Evolutionary conservation across 1,140 invertebrate species (phyloP).

Genomic region (Heliconius eleuchia): DNA sequence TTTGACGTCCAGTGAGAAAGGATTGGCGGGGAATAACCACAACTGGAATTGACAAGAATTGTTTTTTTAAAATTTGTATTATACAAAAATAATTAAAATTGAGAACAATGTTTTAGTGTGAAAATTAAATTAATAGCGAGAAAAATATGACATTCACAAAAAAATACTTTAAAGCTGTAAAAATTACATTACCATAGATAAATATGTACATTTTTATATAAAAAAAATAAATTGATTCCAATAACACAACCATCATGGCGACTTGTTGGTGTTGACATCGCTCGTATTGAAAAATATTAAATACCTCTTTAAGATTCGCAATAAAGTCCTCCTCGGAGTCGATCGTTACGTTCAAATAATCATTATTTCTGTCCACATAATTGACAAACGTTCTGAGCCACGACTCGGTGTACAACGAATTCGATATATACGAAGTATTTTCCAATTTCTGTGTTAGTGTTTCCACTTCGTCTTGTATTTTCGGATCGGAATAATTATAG

Average conservation of each 20-base stretch:
- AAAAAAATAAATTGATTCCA: too few species aligned
- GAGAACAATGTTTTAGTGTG: too few species aligned
- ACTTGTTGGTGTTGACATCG: too few species aligned
- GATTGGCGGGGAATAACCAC: slow-evolving; percentile 87
- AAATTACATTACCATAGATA: too few species aligned
- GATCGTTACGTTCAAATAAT: slow-evolving; percentile 88
- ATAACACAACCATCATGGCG: too few species aligned
- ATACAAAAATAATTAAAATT: too few species aligned
- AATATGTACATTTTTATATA: too few species aligned
- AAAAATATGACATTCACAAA: too few species aligned
- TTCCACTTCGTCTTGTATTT: slow-evolving; percentile 90
- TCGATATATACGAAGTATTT: slow-evolving; percentile 89
- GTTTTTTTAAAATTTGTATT: not conserved
- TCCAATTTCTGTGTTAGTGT: slow-evolving; percentile 90
- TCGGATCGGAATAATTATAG: slow-evolving; percentile 92
- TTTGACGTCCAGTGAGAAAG: slow-evolving; percentile 91
- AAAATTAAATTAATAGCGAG: too few species aligned
- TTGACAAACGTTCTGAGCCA: slow-evolving; percentile 93
- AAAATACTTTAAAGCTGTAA: too few species aligned
- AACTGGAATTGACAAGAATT: slow-evolving; percentile 77
- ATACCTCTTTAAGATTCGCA: slow-evolving; percentile 87
- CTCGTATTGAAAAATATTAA: slow-evolving; percentile 24
- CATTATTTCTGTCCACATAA: slow-evolving; percentile 88
- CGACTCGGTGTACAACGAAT: slow-evolving; percentile 92
- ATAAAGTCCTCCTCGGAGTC: slow-evolving; percentile 88